phyloP scores from a whole-genome alignment of 2,113 vertebrate species.

The Brachirus orientalis region DNA sequence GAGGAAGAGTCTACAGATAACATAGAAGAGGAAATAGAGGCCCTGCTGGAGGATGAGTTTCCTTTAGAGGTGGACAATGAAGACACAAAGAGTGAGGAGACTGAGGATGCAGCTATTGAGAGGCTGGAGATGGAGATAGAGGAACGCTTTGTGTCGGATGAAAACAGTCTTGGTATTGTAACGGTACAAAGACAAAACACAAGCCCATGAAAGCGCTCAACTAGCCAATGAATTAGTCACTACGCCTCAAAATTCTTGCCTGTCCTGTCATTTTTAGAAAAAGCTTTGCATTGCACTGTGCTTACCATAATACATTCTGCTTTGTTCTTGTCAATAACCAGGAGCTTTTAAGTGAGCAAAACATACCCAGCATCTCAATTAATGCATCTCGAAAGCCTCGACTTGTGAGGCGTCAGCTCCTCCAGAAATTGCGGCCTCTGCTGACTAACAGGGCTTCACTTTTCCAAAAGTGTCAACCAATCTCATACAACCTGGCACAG shows the following conservation, averaged over 20 bases:
- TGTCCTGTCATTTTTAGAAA: no score
- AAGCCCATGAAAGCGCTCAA: background rate
- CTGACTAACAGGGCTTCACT: slow-evolving; percentile 88
- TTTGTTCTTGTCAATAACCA: slow-evolving; percentile 63
- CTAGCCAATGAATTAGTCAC: no score
- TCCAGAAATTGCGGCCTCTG: slow-evolving; percentile 82
- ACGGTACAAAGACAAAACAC: slow-evolving; percentile 70
- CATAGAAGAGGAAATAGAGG: slow-evolving; percentile 82
- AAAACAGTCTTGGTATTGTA: slow-evolving; percentile 70
- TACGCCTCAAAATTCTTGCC: no score
- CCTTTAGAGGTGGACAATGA: slow-evolving; percentile 79
- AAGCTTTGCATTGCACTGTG: background rate
- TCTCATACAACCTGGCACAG: slow-evolving; percentile 81
- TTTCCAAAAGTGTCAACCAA: slow-evolving; percentile 89
- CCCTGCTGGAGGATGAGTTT: slow-evolving; percentile 87
- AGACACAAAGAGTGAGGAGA: slow-evolving; percentile 83
- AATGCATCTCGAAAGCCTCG: slow-evolving; percentile 76
- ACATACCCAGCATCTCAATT: slow-evolving; percentile 81
- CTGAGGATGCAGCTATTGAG: slow-evolving; percentile 78
- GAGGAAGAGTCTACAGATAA: slow-evolving; percentile 62
- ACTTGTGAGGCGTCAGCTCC: slow-evolving; percentile 79
- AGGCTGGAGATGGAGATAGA: slow-evolving; percentile 85
- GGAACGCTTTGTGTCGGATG: slow-evolving; percentile 84
- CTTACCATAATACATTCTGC: background rate
- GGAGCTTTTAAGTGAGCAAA: slow-evolving; percentile 86